Base-by-base conservation (phyloP, 2,888 invertebrate genomes). In the Byasa hedistus region DNA sequence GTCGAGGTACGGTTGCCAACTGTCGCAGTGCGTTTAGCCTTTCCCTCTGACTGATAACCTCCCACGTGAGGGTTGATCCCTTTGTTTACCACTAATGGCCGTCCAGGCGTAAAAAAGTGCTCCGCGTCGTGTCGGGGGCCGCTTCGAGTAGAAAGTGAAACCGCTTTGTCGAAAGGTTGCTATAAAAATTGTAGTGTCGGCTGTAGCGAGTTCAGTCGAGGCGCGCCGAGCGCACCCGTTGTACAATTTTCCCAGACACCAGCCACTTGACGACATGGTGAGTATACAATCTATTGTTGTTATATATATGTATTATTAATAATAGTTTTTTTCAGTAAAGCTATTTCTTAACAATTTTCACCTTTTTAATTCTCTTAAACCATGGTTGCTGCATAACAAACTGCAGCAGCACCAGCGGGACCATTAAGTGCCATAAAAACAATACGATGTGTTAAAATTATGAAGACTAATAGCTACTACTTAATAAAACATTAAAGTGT, bases 71-170 rank as follows among this genome's bases (percentile, higher is more conserved):
- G 72, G 70, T 69, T 63, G 51, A 48, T 60, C 56, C 76, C 83
- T 85, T 87, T 87, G 85, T 89, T 83, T 81, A 80, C 83, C 80
- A 77, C 76, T 80, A 79, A 80, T 78, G 80, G 77, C 76, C 78
- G 75, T 78, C 76, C 76, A 70, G 71, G 78, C 78, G 78, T 83
- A 82, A 85, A 88, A 86, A 90, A 87, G 87, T 88, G 82, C 87
- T 85, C 84, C 88, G 85, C 75, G 83, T 79, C 77, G 71, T 81
- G 82, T 82, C 81, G 84, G 84, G 80, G 62, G 58, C 66, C 52
- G 39, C 64, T 57, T 81, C 73, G 71, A 78, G 85, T 89, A 89
- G 91, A 91, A 91, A 91, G 91, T 91, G 91, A 91, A 90, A 90
- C 86, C 77, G 77, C 78, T 78, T 76, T 74, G 80, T 79, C 76